phyloP scores from a whole-genome alignment of 2,113 vertebrate species.

The Silurus glanis region DNA sequence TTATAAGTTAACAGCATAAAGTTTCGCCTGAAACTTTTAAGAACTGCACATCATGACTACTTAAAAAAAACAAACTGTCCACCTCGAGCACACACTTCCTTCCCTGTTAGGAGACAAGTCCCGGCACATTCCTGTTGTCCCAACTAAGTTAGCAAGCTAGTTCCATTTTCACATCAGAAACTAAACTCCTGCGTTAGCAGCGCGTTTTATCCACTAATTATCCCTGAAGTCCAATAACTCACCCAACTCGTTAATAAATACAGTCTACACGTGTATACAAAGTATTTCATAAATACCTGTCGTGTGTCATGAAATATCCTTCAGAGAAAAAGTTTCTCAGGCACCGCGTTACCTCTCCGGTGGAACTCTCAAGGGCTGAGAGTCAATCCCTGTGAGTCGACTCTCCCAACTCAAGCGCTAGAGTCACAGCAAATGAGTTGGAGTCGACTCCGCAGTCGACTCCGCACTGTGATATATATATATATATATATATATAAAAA shows the following conservation, averaged over 20 bases:
- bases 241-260: not conserved
- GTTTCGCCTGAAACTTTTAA: not conserved
- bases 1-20: not conserved
- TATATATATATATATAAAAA: too few species aligned
- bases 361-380: not conserved
- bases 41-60: not conserved
- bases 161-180: constrained; percentile 15
- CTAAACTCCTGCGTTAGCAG: not conserved
- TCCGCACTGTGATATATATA: too few species aligned
- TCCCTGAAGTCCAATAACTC: not conserved
- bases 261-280: not conserved
- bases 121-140: constrained; percentile 63
- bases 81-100: constrained; percentile 34
- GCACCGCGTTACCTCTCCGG: not conserved
- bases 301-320: constrained; percentile 66
- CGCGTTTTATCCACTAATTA: constrained; percentile 4
- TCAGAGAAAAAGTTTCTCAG: constrained; percentile 47
- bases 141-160: constrained; percentile 26
- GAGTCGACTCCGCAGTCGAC: not conserved
- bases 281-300: constrained; percentile 64
- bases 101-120: constrained; percentile 62
- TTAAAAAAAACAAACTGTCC: constrained; percentile 10
- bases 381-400: not conserved
- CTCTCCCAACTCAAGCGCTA: not conserved
- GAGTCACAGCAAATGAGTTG: not conserved